phyloP scores from a whole-genome alignment of 2,888 invertebrate genomes.

The Tetragnatha montana region DNA sequence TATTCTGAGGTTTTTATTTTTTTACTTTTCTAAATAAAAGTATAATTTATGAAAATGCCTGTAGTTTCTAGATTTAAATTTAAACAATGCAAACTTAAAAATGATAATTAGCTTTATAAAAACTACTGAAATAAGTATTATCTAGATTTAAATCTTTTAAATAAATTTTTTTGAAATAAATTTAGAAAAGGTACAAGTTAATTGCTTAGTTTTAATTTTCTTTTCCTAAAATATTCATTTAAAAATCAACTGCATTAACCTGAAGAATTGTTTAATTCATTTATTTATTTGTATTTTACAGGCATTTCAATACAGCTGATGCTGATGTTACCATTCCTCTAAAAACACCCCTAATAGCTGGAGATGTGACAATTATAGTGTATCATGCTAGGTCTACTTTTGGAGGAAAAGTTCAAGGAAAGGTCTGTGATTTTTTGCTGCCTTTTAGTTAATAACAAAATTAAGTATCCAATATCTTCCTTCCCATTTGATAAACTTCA shows the following conservation, averaged over 20 bases:
- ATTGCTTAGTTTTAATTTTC: too few species aligned
- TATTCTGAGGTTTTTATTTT: too few species aligned
- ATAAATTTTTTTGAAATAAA: background rate
- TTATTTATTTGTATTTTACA: conserved; percentile 73
- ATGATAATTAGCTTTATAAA: too few species aligned
- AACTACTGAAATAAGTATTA: too few species aligned
- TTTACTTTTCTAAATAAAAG: too few species aligned
- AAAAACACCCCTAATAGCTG: conserved; percentile 82
- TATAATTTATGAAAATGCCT: too few species aligned
- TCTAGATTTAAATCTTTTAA: background rate
- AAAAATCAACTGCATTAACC: background rate
- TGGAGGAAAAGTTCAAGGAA: conserved; percentile 80
- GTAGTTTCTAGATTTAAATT: too few species aligned
- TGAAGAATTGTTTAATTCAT: too few species aligned
- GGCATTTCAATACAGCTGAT: conserved; percentile 76
- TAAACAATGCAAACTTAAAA: too few species aligned
- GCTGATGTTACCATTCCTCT: conserved; percentile 81
- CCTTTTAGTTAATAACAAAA: background rate
- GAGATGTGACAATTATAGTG: conserved; percentile 86
- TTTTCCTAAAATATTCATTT: too few species aligned
- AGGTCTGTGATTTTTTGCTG: conserved; percentile 76
- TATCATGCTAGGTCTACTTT: conserved; percentile 92
- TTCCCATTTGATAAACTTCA: background rate
- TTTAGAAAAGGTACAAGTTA: background rate
- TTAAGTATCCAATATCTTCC: background rate